Conservation (phyloP, 2,797 vertebrate genomes). For the Crypturellus tataupa region DNA sequence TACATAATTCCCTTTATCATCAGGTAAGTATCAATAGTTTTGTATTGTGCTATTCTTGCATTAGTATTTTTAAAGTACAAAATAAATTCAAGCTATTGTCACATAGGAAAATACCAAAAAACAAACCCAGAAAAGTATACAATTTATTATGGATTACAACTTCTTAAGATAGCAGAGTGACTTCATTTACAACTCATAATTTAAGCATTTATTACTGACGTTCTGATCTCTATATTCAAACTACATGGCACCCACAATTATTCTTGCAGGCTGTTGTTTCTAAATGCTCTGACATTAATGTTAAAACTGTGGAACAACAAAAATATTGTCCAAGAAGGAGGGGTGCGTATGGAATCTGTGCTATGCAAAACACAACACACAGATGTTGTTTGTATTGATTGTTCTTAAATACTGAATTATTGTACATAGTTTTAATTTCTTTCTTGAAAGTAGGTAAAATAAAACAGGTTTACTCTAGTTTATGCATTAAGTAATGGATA, state of each 20-base stretch:
- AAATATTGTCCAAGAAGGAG: background rate
- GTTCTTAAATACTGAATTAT: background rate
- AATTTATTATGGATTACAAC: background rate
- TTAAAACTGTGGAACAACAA: background rate
- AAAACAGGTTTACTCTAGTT: background rate
- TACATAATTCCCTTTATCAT: background rate
- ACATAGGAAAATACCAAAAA: background rate
- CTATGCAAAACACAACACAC: background rate
- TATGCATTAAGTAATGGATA: background rate
- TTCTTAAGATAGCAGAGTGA: background rate
- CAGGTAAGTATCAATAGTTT: background rate
- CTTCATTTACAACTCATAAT: background rate
- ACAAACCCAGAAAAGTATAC: background rate
- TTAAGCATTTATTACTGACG: background rate
- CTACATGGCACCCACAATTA: background rate
- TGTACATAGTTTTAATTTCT: background rate
- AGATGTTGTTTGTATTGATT: background rate
- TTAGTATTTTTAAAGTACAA: background rate
- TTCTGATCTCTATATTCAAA: background rate
- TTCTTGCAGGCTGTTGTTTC: background rate
- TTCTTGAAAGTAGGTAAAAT: background rate
- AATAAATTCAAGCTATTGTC: background rate
- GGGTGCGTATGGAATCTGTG: accelerated
- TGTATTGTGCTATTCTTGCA: background rate
- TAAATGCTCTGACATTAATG: background rate